Conservation (phyloP, 2,113 vertebrate genomes). For the Phrynocephalus versicolor region DNA sequence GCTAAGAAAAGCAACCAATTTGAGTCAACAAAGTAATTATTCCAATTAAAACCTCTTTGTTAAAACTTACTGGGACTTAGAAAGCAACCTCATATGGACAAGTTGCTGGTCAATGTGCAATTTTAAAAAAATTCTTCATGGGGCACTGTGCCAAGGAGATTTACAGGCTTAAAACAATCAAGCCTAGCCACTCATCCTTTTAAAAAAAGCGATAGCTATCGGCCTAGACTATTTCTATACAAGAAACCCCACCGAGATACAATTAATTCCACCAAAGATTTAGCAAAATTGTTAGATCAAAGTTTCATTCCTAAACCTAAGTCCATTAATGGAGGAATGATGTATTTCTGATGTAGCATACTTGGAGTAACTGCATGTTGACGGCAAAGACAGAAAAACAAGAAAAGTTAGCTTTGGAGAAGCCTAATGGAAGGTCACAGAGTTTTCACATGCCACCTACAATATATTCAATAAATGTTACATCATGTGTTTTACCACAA, state of each 20-base stretch:
- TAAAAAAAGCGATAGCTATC: slow-evolving; percentile 3
- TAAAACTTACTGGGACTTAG: slow-evolving; percentile 47
- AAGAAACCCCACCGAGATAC: slow-evolving; percentile 7
- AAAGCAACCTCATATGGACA: not conserved
- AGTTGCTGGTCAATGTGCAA: not conserved
- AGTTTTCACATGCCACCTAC: not conserved
- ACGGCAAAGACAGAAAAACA: not conserved
- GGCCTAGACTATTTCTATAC: slow-evolving; percentile 8
- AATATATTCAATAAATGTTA: not conserved
- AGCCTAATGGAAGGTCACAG: not conserved
- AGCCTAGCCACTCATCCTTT: not conserved
- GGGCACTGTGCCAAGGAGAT: slow-evolving; percentile 30
- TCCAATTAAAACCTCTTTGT: slow-evolving; percentile 50
- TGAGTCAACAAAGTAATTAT: slow-evolving; percentile 58
- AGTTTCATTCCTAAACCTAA: too few relatives aligned
- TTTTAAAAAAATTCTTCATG: slow-evolving; percentile 14
- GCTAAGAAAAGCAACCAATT: slow-evolving; percentile 51
- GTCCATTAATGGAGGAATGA: too few relatives aligned
- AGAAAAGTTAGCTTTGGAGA: not conserved
- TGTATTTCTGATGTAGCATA: too few relatives aligned
- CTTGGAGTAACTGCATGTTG: too few relatives aligned
- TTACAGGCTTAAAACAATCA: not conserved
- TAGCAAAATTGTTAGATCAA: not conserved
- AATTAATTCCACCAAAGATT: not conserved
- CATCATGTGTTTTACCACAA: not conserved